A percentile compares a stretch with the other conserved stretches of the same genome.
These are phyloP conservation scores for Oncorhynchus keta DNA, from an alignment of 2,113 vertebrate genomes.

Conservation along the genomic window DNA sequence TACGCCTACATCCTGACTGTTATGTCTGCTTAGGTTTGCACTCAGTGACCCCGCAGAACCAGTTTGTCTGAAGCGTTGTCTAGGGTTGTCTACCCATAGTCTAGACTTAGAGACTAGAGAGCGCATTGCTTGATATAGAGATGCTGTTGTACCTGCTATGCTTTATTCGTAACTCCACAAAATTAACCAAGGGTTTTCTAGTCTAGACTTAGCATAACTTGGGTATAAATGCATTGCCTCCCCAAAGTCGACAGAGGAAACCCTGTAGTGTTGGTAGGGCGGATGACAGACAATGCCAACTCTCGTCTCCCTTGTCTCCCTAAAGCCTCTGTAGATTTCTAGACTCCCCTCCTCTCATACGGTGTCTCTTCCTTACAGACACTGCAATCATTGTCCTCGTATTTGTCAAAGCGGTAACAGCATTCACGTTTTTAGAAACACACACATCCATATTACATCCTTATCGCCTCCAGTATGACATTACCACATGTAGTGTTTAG, in stretches of 20 bases:
- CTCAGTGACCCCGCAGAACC: conserved; percentile 36
- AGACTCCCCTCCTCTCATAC: conserved; percentile 55
- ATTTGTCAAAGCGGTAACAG: conserved; percentile 39
- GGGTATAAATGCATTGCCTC: too few species aligned
- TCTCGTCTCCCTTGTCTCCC: conserved; percentile 42
- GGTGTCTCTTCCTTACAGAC: conserved; percentile 49
- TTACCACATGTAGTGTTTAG: conserved; percentile 62
- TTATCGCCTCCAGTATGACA: conserved; percentile 63
- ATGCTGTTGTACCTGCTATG: conserved; percentile 11
- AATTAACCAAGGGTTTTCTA: conserved; percentile 50
- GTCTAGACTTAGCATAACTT: neutral
- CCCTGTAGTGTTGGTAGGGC: conserved; percentile 13
- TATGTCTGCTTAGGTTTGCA: conserved; percentile 23
- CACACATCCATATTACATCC: conserved; percentile 65
- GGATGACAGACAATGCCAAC: conserved; percentile 59
- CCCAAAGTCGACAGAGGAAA: neutral
- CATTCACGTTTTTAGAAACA: conserved; percentile 66
- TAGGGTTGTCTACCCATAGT: conserved; percentile 48
- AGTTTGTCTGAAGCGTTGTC: conserved; percentile 34
- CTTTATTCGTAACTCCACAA: neutral
- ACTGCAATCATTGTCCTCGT: conserved; percentile 68
- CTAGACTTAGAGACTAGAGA: conserved; percentile 51
- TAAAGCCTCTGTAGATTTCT: conserved; percentile 54
- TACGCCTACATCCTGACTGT: neutral
- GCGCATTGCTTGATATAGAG: conserved; percentile 36